Percentiles rank a stretch among this genome's conserved stretches.
phyloP scores from a whole-genome alignment of 2,113 vertebrate genomes.

The Calidris pygmaea region DNA sequence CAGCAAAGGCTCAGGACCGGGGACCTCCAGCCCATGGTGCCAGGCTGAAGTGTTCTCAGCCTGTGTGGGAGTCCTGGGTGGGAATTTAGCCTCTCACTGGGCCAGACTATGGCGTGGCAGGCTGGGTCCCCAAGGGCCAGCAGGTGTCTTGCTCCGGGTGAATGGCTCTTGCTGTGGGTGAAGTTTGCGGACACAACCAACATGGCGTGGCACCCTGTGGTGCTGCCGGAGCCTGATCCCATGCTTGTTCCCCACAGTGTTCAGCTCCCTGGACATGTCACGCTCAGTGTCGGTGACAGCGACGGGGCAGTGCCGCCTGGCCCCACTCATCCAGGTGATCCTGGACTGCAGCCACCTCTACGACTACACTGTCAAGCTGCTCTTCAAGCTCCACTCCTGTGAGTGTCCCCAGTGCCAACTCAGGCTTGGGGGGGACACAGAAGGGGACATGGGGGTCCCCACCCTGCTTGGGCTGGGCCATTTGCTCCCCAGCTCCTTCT shows the following conservation, averaged over 20 bases:
- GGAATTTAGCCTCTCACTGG: not conserved
- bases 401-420: conserved; percentile 63
- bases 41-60: not conserved
- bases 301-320: conserved; percentile 94
- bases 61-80: rapidly evolving
- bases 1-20: rapidly evolving
- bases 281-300: conserved; percentile 93
- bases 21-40: not conserved
- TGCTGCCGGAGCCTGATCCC: not conserved
- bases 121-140: not conserved
- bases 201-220: rapidly evolving
- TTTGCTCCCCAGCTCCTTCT: not conserved
- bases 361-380: conserved; percentile 95
- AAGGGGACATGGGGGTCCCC: not conserved
- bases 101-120: rapidly evolving
- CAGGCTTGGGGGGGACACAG: rapidly evolving
- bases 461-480: not conserved
- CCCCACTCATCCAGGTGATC: conserved; percentile 95
- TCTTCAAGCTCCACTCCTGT: conserved; percentile 99
- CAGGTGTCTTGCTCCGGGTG: rapidly evolving
- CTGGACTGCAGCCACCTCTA: conserved; percentile 96
- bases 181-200: rapidly evolving
- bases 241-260: conserved; percentile 74
- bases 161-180: not conserved
- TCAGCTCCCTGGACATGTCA: conserved; percentile 96